phyloP scores from a whole-genome alignment of 1,140 invertebrate species.

The Psilanteris sp. region DNA sequence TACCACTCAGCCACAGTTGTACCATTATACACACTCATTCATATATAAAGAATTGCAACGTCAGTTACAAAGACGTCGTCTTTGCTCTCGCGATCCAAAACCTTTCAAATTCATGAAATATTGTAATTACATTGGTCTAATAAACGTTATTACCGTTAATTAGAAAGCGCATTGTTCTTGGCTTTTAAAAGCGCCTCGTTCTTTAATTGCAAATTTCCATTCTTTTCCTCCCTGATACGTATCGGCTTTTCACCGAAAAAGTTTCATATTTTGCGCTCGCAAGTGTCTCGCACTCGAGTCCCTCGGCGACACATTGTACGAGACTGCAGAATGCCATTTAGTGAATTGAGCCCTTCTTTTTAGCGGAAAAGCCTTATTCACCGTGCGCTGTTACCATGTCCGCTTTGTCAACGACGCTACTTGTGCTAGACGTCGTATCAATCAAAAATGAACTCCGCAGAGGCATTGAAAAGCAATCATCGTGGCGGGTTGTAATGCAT shows the following conservation, averaged over 20 bases:
- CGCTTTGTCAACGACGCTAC: conserved; percentile 1
- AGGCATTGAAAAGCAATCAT: background rate
- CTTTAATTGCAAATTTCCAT: conserved; percentile 7
- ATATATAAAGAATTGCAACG: too few species aligned
- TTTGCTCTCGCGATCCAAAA: too few species aligned
- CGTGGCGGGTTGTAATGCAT: too few species aligned
- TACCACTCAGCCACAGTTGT: too few species aligned
- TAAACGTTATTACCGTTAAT: too few species aligned
- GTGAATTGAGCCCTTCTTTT: conserved; percentile 31
- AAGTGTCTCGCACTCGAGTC: conserved; percentile 13
- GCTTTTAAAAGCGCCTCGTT: conserved; percentile 1
- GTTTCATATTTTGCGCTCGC: conserved; percentile 16
- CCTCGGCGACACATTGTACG: conserved; percentile 31
- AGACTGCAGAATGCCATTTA: conserved; percentile 19
- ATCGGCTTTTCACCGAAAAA: conserved; percentile 10
- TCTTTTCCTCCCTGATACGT: background rate
- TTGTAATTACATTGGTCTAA: too few species aligned
- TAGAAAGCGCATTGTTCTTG: background rate
- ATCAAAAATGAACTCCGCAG: conserved; percentile 9
- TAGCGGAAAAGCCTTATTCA: conserved; percentile 18
- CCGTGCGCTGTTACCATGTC: background rate
- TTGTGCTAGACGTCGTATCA: conserved; percentile 2
- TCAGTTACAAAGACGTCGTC: too few species aligned
- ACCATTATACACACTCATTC: too few species aligned
- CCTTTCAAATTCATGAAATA: too few species aligned